Evolutionary conservation across 2,113 vertebrate species (phyloP).

Genomic region (Amblyopsis rosae): DNA sequence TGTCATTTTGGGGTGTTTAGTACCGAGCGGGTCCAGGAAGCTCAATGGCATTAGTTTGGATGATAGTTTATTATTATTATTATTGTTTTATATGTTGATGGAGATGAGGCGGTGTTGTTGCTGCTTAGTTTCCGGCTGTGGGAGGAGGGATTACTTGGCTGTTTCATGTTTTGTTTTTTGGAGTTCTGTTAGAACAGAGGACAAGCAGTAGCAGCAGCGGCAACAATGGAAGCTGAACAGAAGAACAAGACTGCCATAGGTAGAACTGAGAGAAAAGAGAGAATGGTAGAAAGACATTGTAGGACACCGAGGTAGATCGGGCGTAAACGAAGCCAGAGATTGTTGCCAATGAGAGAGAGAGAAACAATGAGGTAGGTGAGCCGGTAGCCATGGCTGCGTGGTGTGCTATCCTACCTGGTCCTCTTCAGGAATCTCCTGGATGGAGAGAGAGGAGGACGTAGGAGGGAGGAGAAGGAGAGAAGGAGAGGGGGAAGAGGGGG

Average conservation of each 20-base stretch:
- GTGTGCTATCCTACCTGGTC: conserved; percentile 93
- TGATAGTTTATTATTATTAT: not conserved
- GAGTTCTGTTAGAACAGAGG: conserved; percentile 83
- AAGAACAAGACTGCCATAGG: conserved; percentile 16
- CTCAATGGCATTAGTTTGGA: conserved; percentile 89
- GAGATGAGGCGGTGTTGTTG: conserved; percentile 61
- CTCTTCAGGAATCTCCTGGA: conserved; percentile 98
- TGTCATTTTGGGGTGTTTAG: conserved; percentile 78
- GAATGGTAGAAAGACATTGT: conserved; percentile 37
- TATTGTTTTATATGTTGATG: not conserved
- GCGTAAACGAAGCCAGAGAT: conserved; percentile 56
- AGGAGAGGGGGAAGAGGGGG: conserved; percentile 56
- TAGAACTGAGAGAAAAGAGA: not conserved
- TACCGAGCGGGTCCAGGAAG: conserved; percentile 78
- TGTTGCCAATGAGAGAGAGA: conserved; percentile 37
- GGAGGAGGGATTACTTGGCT: conserved; percentile 72
- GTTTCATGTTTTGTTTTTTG: conserved; percentile 48
- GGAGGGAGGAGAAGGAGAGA: conserved; percentile 39
- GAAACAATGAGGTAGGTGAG: conserved; percentile 65
- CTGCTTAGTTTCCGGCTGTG: conserved; percentile 86
- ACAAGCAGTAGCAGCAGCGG: conserved; percentile 80
- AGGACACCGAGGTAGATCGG: not conserved
- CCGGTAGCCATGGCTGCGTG: conserved; percentile 79
- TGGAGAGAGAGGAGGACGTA: conserved; percentile 75
- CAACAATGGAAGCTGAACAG: conserved; percentile 80